These are phyloP conservation scores for Spodoptera picta DNA, from an alignment of 2,888 invertebrate species.

Conservation along the genomic window DNA sequence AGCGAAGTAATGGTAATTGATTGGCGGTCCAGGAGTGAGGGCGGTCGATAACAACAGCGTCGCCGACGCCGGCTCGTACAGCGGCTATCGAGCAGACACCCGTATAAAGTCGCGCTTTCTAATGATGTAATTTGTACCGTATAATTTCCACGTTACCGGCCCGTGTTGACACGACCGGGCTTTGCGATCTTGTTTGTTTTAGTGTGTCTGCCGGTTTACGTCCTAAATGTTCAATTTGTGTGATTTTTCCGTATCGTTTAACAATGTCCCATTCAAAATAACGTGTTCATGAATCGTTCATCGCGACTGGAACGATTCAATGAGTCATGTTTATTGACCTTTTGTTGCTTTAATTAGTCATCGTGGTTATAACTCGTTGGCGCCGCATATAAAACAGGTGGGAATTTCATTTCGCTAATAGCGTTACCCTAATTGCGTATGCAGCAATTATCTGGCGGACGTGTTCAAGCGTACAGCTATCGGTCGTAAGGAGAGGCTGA, in stretches of 20 bases:
- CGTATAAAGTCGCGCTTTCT: constrained; percentile 70
- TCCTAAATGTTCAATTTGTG: constrained; percentile 59
- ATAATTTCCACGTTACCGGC: constrained; percentile 78
- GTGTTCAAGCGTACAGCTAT: constrained; percentile 71
- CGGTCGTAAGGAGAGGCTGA: constrained; percentile 68
- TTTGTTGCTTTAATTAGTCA: constrained; percentile 80
- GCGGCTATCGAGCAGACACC: constrained; percentile 59
- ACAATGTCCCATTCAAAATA: constrained; percentile 63
- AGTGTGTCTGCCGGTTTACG: constrained; percentile 53
- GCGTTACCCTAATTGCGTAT: constrained; percentile 77
- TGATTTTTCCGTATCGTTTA: constrained; percentile 63
- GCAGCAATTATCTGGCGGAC: constrained; percentile 76
- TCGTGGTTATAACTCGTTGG: constrained; percentile 49
- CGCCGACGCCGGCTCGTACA: constrained; percentile 30
- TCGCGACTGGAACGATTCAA: constrained; percentile 68
- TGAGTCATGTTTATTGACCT: constrained; percentile 75
- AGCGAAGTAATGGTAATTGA: constrained; percentile 32
- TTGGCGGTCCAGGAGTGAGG: constrained; percentile 22
- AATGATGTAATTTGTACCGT: constrained; percentile 82
- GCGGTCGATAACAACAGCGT: constrained; percentile 29
- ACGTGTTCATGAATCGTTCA: constrained; percentile 66
- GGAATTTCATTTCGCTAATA: constrained; percentile 67
- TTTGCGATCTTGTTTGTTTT: constrained; percentile 64
- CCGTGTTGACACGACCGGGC: constrained; percentile 62
- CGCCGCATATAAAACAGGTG: constrained; percentile 52